Evolutionary conservation across 2,113 vertebrate species (phyloP), one percentile per base, ranked within the genome.

Genomic region (Erythrocercus mccallii): DNA sequence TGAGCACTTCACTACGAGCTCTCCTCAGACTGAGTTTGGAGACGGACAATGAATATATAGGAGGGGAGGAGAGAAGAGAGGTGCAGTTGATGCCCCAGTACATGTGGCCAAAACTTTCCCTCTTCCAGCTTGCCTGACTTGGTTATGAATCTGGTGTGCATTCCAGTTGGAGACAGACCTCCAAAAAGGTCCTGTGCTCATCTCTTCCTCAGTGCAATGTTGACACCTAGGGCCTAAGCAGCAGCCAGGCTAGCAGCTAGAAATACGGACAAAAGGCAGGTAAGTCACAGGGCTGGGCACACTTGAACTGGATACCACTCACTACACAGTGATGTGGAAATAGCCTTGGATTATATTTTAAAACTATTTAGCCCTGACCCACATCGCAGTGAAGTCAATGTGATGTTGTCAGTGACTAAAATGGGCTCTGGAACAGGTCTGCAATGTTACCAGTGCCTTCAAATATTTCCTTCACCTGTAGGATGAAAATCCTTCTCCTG

Each of bases 401-500:
- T 77, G 65, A 88, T 90, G 82, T 86, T 95, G 80, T 76, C 82
- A 94, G 76, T 78, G 82, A 94, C 86, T 71, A 77, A 92, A 92
- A 90, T 53, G 90, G 81, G 60, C 85, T 72, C 90, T 96, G 90
- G 72, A 92, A 95, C 80, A 96, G 92, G 77, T 80, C 72, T 93
- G 92, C 95, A 93, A 93, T 88, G 88, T 95, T 94, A 93, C 60
- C 47, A 44, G 71, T 25, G 21, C 89, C 76, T 96, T 96, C 83
- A 94, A 96, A 92, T 80, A 44, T 69, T 95, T 96, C 90, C 94
- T 94, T 95, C 93, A 95, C 95, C 92, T 95, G 85, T 81, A 91
- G 93, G 91, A 93, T 93, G 81, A 97, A 97, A 95, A 95, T 92
- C 85, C 94, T 87, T 80, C 76, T 94, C 91, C 45, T 2, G 42